Percentiles rank a stretch among this genome's conserved stretches.
These are phyloP conservation scores for Pseudomugil tenellus DNA, from an alignment of 2,797 vertebrate species.

Conservation along the genomic window DNA sequence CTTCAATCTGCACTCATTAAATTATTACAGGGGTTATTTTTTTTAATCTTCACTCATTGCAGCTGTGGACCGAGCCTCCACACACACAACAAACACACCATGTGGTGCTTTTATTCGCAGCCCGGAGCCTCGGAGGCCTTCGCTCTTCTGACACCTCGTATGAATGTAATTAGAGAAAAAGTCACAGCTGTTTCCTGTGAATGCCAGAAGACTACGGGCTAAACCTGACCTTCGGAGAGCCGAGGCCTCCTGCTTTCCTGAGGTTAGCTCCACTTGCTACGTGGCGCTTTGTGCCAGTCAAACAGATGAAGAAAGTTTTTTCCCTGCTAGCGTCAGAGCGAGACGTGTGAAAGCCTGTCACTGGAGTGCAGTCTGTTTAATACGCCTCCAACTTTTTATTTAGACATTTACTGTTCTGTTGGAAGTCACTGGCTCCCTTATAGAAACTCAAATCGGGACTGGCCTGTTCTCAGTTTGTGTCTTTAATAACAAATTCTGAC, in stretches of 20 bases:
- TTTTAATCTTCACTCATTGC: too few species aligned
- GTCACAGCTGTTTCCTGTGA: conserved; percentile 52
- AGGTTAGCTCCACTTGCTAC: conserved; percentile 11
- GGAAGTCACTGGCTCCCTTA: too few species aligned
- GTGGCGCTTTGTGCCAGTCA: conserved; percentile 20
- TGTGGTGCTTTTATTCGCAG: conserved; percentile 16
- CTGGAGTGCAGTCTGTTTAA: conserved; percentile 4
- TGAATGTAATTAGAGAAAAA: conserved; percentile 55
- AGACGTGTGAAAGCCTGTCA: not conserved
- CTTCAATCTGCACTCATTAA: too few species aligned
- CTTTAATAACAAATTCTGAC: too few species aligned
- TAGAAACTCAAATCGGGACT: too few species aligned
- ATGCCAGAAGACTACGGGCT: conserved; percentile 48
- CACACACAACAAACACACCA: not conserved
- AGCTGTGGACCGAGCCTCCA: too few species aligned
- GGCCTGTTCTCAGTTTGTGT: too few species aligned
- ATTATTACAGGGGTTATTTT: too few species aligned
- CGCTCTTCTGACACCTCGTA: conserved; percentile 34
- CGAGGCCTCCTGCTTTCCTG: not conserved
- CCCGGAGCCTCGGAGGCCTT: conserved; percentile 25
- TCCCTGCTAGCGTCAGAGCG: not conserved
- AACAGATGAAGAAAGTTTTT: not conserved
- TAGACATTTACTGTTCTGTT: too few species aligned
- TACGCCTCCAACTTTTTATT: conserved; percentile 10
- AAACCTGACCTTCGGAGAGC: conserved; percentile 36